Conservation (phyloP, 1,140 invertebrate genomes). For the Andricus grossulariae region DNA sequence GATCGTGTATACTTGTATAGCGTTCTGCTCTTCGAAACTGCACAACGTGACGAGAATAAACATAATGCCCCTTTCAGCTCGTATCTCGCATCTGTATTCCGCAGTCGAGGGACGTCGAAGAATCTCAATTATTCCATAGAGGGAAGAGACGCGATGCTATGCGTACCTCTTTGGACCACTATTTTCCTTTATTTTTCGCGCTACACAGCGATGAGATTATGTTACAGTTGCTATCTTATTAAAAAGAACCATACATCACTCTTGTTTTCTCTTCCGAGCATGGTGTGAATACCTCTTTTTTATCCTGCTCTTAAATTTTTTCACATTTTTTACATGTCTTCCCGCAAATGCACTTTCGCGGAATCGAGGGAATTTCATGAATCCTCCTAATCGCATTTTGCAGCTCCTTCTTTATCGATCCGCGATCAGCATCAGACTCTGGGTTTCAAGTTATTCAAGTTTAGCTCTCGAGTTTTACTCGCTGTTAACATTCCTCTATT, state of each 20-base stretch:
- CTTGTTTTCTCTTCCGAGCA: slow-evolving; percentile 24
- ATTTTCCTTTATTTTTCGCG: slow-evolving; percentile 1
- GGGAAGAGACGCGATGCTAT: slow-evolving; percentile 2
- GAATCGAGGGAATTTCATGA: slow-evolving; percentile 26
- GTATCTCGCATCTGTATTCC: slow-evolving; percentile 27
- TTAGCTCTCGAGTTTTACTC: neutral
- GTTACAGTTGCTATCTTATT: slow-evolving; percentile 28
- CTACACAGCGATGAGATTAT: slow-evolving; percentile 1
- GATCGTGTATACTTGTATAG: neutral
- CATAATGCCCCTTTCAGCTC: slow-evolving; percentile 8
- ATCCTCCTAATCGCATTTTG: slow-evolving; percentile 16
- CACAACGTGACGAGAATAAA: slow-evolving; percentile 25
- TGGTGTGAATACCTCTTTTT: neutral
- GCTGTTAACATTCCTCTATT: slow-evolving; percentile 15
- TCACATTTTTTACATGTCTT: slow-evolving; percentile 12
- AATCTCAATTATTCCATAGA: slow-evolving; percentile 28
- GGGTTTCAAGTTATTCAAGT: neutral
- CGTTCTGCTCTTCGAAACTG: neutral
- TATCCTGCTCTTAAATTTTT: neutral
- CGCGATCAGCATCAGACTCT: neutral
- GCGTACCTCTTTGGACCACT: neutral
- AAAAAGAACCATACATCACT: slow-evolving; percentile 32
- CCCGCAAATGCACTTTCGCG: slow-evolving; percentile 19
- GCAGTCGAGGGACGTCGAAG: neutral
- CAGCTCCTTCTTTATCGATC: slow-evolving; percentile 7